phyloP scores from a whole-genome alignment of 2,797 vertebrate genomes.

The Coccyzus lansbergi region DNA sequence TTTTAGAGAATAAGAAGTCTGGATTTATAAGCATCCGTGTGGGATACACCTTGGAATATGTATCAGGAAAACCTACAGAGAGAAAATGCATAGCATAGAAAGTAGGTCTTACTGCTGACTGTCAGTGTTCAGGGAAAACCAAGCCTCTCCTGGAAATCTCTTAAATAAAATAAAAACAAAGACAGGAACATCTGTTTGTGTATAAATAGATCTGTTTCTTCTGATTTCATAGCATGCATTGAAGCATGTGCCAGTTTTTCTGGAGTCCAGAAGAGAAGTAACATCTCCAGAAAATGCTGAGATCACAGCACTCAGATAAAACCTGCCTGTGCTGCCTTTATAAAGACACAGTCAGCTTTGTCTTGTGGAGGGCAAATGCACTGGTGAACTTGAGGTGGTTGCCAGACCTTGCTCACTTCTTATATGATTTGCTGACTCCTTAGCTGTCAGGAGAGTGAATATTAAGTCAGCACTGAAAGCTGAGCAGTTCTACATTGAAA shows the following conservation, averaged over 20 bases:
- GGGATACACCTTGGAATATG: background rate
- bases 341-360: background rate
- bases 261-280: background rate
- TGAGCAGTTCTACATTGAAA: background rate
- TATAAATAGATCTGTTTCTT: background rate
- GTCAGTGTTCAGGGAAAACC: slow-evolving; percentile 53
- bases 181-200: background rate
- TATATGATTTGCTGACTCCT: background rate
- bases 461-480: background rate
- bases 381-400: background rate
- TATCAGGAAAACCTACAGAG: background rate
- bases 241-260: background rate
- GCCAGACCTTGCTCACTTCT: background rate
- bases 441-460: background rate
- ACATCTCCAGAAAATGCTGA: background rate
- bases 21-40: background rate
- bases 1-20: slow-evolving; percentile 35
- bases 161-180: background rate
- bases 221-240: background rate
- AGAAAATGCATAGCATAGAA: slow-evolving; percentile 17
- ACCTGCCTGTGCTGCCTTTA: background rate
- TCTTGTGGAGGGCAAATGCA: background rate
- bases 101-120: slow-evolving; percentile 49
- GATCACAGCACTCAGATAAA: background rate
- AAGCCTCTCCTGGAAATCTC: slow-evolving; percentile 25